Conservation (phyloP, 1,140 invertebrate genomes). For the Plectus sambesii region DNA sequence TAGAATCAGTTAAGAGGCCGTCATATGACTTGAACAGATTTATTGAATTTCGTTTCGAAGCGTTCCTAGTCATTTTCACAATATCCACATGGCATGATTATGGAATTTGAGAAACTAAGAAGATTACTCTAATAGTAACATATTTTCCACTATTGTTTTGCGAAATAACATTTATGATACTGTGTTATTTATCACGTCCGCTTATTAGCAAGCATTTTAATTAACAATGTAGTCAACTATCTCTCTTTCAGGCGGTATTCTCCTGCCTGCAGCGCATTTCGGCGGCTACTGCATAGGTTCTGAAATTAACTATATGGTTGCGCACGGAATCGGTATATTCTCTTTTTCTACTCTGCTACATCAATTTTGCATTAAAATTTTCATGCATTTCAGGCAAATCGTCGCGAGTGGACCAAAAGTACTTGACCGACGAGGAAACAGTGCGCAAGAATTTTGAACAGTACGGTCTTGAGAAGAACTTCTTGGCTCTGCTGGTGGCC, state of each 20-base stretch:
- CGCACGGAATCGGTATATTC: conserved; percentile 45
- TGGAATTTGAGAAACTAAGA: conserved; percentile 1
- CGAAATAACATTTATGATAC: no score
- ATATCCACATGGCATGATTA: conserved; percentile 12
- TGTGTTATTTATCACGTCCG: conserved; percentile 7
- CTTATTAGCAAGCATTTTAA: no score
- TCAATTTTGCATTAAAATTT: conserved; percentile 13
- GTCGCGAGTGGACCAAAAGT: conserved; percentile 47
- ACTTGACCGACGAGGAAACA: conserved; percentile 46
- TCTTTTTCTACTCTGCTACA: background rate
- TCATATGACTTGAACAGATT: background rate
- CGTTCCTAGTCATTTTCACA: conserved; percentile 20
- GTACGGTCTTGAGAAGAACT: conserved; percentile 47
- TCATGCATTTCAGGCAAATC: conserved; percentile 45
- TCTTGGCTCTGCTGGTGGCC: conserved; percentile 48
- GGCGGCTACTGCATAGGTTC: conserved; percentile 49
- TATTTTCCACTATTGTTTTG: conserved; percentile 1
- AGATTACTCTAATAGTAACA: background rate
- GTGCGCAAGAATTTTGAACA: conserved; percentile 49
- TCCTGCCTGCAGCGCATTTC: conserved; percentile 49
- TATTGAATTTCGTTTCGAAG: no score
- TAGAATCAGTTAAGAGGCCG: no score
- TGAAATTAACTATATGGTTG: conserved; percentile 50
- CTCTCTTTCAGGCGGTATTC: conserved; percentile 46
- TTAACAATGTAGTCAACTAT: no score